A percentile compares a stretch with the other conserved stretches of the same genome.
These are phyloP conservation scores for Drosophila subquinaria DNA, from an alignment of 2,888 invertebrate species.

Conservation along the genomic window DNA sequence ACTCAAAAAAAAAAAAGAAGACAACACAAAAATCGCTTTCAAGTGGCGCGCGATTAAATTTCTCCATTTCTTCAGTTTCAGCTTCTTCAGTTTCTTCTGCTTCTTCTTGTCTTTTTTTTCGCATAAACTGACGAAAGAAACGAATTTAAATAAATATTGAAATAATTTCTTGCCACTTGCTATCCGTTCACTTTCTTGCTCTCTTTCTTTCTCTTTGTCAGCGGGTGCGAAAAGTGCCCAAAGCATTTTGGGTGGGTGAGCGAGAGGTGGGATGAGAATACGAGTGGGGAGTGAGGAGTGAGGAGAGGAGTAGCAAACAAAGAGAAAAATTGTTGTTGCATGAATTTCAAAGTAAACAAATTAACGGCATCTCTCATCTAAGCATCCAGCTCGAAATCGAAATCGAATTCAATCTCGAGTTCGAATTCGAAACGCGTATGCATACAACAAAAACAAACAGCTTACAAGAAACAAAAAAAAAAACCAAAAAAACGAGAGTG, in stretches of 20 bases:
- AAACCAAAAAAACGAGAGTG: slow-evolving; percentile 73
- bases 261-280: background rate
- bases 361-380: slow-evolving; percentile 33
- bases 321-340: slow-evolving; percentile 22
- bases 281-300: background rate
- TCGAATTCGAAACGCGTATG: slow-evolving; percentile 35
- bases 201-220: slow-evolving; percentile 24
- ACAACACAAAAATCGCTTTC: slow-evolving; percentile 51
- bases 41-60: slow-evolving; percentile 70
- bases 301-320: background rate
- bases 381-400: slow-evolving; percentile 24
- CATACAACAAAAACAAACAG: slow-evolving; percentile 52
- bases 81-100: background rate
- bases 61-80: slow-evolving; percentile 48
- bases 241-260: no score
- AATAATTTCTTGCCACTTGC: slow-evolving; percentile 70
- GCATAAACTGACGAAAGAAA: slow-evolving; percentile 68
- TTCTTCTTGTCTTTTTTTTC: slow-evolving; percentile 49
- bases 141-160: slow-evolving; percentile 79
- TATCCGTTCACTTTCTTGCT: slow-evolving; percentile 19
- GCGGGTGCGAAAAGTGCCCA: slow-evolving; percentile 22
- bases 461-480: slow-evolving; percentile 54
- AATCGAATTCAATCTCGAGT: slow-evolving; percentile 25
- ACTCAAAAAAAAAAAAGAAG: slow-evolving; percentile 10
- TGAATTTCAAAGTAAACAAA: slow-evolving; percentile 68